These are phyloP conservation scores for Amphiprion clarkii DNA, from an alignment of 2,797 vertebrate genomes.

Conservation along the genomic window DNA sequence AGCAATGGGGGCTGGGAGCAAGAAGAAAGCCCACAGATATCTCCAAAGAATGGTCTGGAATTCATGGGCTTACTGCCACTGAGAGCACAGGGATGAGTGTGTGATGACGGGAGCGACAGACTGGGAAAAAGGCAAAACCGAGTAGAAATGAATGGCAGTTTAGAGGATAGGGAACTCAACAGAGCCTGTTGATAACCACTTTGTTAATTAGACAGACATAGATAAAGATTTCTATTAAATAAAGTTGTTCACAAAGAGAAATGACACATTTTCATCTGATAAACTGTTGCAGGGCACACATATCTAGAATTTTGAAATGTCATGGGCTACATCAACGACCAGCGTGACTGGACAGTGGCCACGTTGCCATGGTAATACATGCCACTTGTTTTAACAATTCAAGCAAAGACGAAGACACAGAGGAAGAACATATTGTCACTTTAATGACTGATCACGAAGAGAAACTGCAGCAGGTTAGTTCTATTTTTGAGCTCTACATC, in stretches of 20 bases:
- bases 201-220: not conserved
- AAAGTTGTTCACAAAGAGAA: not conserved
- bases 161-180: not conserved
- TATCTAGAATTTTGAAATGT: conserved; percentile 24
- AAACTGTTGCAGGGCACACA: conserved; percentile 1
- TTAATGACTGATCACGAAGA: not conserved
- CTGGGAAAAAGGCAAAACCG: conserved; percentile 19
- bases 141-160: not conserved
- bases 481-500: not conserved
- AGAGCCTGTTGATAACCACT: not conserved
- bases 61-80: conserved; percentile 58
- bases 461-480: not conserved
- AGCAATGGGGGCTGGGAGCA: conserved; percentile 66
- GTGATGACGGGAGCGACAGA: conserved; percentile 28
- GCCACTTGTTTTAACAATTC: conserved; percentile 31
- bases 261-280: conserved; percentile 17
- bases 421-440: conserved; percentile 11
- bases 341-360: conserved; percentile 30
- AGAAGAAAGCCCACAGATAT: conserved; percentile 72
- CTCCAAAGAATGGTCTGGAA: conserved; percentile 77
- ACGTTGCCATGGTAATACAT: conserved; percentile 47
- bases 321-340: conserved; percentile 24
- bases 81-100: conserved; percentile 56
- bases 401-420: not conserved
- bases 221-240: not conserved